Base-by-base conservation (phyloP, 2,797 vertebrate species). In the Uromys caudimaculatus region DNA sequence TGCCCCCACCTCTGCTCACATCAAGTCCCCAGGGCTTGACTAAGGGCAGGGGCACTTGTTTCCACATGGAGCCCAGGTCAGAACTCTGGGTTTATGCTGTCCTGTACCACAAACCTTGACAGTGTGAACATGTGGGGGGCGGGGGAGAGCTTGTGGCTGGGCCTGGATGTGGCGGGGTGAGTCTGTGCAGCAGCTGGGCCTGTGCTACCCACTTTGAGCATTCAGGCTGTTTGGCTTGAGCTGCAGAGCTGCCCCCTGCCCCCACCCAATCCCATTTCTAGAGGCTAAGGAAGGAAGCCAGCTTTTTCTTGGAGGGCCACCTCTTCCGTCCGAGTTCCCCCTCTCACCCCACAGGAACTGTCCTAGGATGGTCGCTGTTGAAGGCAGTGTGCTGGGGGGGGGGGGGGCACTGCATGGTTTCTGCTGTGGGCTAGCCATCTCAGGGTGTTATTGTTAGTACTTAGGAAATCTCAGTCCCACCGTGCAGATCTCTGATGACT, bases 201-300 rank as follows among this genome's bases (percentile, higher is more conserved):
- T 1, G 6, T 11, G 77, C 79, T 38, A 41, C 81, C 64, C 38
- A 8, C 6, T 19, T 0, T 7, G 77, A 90, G 78, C 77, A 64
- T 23, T 47, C 50, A 52, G 88, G 69, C 84, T 62, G 32, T 24
- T 60, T 32, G 50, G 38, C 56, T 44, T 76, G 38, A 56, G 17
- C 1, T 3, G 3, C 73, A 29, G 44, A 11, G 77, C 32, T n/a
- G 38, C 12, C 0, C 47, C 50, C 54, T 1, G 2, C 0, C 0
- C 52, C 27, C 12, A 0, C 69, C 71, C 12, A 38, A 21, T 21
- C n/a, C 8, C 0, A 41, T 54, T 73, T 50, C 52, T 11, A 0
- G 41, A 29, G 73, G 81, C 19, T 3, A 3, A 13, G 10, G 84
- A 35, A 86, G 13, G 89, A 23, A 71, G 38, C 6, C 47, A n/a